Base-by-base conservation (phyloP, 64 coral and sea anemone species). In the Montipora foliosa region DNA sequence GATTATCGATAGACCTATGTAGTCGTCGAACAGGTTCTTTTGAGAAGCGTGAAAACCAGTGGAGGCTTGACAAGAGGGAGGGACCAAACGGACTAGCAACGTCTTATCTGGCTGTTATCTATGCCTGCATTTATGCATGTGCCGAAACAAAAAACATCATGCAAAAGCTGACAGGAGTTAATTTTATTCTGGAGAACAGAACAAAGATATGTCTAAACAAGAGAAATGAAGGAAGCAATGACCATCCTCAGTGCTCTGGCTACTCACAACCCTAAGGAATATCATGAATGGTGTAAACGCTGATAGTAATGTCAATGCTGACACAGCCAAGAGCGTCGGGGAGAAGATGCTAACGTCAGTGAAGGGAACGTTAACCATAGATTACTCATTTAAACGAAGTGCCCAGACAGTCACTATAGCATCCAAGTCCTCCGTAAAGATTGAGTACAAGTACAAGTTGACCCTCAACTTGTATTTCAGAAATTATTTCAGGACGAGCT, bases 381-480 rank as follows among this genome's bases (percentile, higher is more conserved):
- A 81, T 59, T 91, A 91, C 79, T 9, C 90, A n/a, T 91, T 91
- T 5, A 91, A 91, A 45, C 66, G 89, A 66, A 91, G 68, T 70
- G 78, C 60, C 37, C 89, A 91, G 67, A 19, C 78, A 17, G 47
- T 91, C 44, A 91, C 89, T 24, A 29, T 91, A 16, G 89, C 78
- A 29, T 71, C 61, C 3, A 74, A 74, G 77, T 83, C 68, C 46
- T 62, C 89, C 49, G 67, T 91, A 4, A 91, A 51, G 47, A 91
- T 82, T 58, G 78, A 52, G 79, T 82, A 4, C 57, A 48, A 81
- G 78, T 91, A 61, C 78, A 91, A 80, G 53, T 95, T 17, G 94
- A 95, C 58, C 93, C 88, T 49, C 88, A 91, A 72, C 94, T 95
- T 19, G 66, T 91, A 44, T 95, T 91, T 48, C 82, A 95, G 89